Evolutionary conservation across 1,140 invertebrate genomes (phyloP).

Genomic region (Drosophila ercepeae): DNA sequence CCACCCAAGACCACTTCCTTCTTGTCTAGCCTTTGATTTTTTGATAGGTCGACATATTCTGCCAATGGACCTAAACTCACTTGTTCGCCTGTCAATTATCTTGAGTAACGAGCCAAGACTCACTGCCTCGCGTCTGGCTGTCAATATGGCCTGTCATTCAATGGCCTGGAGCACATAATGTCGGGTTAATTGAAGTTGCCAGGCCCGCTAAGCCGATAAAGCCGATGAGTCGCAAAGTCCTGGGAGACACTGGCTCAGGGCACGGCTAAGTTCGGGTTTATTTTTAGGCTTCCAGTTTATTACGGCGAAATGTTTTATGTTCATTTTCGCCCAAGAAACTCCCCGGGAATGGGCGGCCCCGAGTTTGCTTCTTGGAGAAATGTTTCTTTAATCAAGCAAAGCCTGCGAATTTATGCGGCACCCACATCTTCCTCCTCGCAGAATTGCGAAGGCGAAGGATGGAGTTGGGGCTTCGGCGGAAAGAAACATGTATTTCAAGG

Average conservation of each 20-base stretch:
- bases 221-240: slow-evolving; percentile 28
- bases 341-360: slow-evolving; percentile 5
- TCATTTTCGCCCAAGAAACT: slow-evolving; percentile 49
- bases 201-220: slow-evolving; percentile 32
- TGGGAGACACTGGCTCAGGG: slow-evolving; percentile 13
- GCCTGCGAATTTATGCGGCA: slow-evolving; percentile 23
- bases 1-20: background rate
- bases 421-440: slow-evolving; percentile 26
- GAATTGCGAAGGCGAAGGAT: slow-evolving; percentile 17
- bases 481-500: slow-evolving; percentile 65
- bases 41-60: slow-evolving; percentile 44
- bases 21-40: slow-evolving; percentile 15
- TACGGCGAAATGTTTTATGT: slow-evolving; percentile 53
- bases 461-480: background rate
- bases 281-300: slow-evolving; percentile 56
- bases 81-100: slow-evolving; percentile 51
- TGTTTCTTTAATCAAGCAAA: slow-evolving; percentile 47
- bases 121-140: slow-evolving; percentile 22
- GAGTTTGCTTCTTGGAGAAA: background rate
- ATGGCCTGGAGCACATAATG: slow-evolving; percentile 23
- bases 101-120: slow-evolving; percentile 27
- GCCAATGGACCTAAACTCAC: slow-evolving; percentile 23
- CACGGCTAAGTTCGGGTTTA: slow-evolving; percentile 38
- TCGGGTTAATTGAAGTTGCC: slow-evolving; percentile 54
- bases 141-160: slow-evolving; percentile 43